Evolutionary conservation across 2,888 invertebrate species (phyloP), one percentile per base, ranked within the genome.

Genomic region (Euzetes globulus): DNA sequence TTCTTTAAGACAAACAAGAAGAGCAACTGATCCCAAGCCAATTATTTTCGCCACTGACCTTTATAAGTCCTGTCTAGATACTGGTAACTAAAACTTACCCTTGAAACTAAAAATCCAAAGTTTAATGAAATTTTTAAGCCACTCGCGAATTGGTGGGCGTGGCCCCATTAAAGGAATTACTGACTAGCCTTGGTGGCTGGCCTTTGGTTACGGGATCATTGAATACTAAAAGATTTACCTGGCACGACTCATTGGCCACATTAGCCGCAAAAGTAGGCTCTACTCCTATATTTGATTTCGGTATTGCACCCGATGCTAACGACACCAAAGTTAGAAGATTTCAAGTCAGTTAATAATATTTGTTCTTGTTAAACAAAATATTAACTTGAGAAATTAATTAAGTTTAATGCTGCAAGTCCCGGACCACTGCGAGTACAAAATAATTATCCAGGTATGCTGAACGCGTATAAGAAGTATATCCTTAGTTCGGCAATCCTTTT

Each of bases 131-230:
- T 41, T 41, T 50, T n/a, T 55, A 17, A 71, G 79, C 78, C 72
- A 78, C n/a, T 77, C 77, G 47, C 77, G 78, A 22, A 79, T 41
- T 13, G 79, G 25, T 75, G 75, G 71, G 80, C 80, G 77, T 78
- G 79, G 78, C 76, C 75, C 71, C 77, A 75, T 19, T 75, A 19
- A 15, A 3, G 11, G 17, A 17, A 25, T 29, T 25, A 3, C 33
- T 75, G 13, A 41, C 72, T n/a, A 7, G 37, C 1, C 17, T 72
- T 6, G 72, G 72, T 25, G 75, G 75, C 15, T 75, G 75, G 75
- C 75, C 75, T 29, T 19, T 72, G 22, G n/a, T 11, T 4, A 13
- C 47, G n/a, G 17, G 27, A 6, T 22, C 19, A 1, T 71, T 41
- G 4, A 55, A 50, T 22, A 6, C 27, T 25, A 72, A 13, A 4